A percentile compares a stretch with the other conserved stretches of the same genome.
Conservation (phyloP, 2,113 vertebrate genomes). For the Perca flavescens region DNA sequence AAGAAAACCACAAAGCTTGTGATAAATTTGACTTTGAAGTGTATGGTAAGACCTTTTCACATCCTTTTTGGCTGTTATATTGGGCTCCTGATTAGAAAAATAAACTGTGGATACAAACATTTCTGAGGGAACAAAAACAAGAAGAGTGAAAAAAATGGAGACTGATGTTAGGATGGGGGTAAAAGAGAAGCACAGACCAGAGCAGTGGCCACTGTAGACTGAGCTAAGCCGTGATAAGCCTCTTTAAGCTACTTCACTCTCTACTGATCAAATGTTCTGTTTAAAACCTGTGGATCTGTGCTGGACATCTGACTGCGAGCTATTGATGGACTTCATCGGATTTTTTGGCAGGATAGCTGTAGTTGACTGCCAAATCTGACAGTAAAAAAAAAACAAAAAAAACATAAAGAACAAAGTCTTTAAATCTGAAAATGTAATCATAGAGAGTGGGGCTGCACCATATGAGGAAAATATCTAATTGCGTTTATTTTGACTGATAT, state of each 20-base stretch:
- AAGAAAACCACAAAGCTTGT: conserved; percentile 48
- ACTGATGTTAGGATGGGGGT: not conserved
- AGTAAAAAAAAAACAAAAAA: not conserved
- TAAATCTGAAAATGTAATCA: conserved; percentile 15
- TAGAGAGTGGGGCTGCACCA: not conserved
- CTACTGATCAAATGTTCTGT: conserved; percentile 62
- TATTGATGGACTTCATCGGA: conserved; percentile 40
- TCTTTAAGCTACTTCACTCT: conserved; percentile 68
- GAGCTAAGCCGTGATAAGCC: conserved; percentile 64
- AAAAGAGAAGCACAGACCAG: not conserved
- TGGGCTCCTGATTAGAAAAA: not conserved
- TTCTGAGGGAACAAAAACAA: not conserved
- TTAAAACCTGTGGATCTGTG: conserved; percentile 65
- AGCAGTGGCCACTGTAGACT: conserved; percentile 30
- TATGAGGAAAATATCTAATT: too few relatives aligned
- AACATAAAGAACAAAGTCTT: not conserved
- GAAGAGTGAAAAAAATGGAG: not conserved
- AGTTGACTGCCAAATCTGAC: conserved; percentile 17
- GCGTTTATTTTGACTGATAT: too few relatives aligned
- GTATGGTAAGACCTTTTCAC: conserved; percentile 50
- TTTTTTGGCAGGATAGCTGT: conserved; percentile 36
- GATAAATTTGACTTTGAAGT: conserved; percentile 63
- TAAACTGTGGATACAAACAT: not conserved
- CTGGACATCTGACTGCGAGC: conserved; percentile 25
- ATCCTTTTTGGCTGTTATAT: not conserved